Evolutionary conservation across 2,888 invertebrate species (phyloP).

Genomic region (Glaucopsyche alexis): DNA sequence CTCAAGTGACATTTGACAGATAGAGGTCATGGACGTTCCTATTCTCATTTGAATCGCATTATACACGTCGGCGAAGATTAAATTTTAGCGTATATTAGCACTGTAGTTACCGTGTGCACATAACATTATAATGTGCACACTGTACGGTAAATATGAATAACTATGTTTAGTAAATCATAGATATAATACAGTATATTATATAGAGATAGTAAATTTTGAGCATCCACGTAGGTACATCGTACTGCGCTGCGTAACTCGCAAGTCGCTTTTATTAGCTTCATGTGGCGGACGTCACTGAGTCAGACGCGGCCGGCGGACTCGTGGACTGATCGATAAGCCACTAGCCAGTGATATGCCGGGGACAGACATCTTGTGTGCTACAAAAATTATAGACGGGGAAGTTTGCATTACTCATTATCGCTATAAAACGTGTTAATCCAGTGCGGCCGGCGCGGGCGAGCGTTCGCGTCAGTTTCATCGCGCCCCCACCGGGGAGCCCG

Average conservation of each 20-base stretch:
- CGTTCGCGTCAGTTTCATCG: conserved; percentile 46
- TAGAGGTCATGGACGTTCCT: no score
- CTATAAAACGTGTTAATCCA: conserved; percentile 61
- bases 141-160: neutral
- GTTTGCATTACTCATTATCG: conserved; percentile 69
- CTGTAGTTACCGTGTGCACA: neutral
- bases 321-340: conserved; percentile 5
- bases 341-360: neutral
- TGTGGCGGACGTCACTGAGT: neutral
- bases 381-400: conserved; percentile 52
- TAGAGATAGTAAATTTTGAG: conserved; percentile 18
- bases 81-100: neutral
- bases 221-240: neutral
- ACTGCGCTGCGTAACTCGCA: no score
- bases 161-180: conserved; percentile 15
- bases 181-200: no score
- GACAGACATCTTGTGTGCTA: conserved; percentile 10
- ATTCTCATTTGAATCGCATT: no score
- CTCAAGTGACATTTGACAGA: no score
- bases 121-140: neutral
- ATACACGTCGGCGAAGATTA: conserved; percentile 1
- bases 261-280: neutral
- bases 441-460: conserved; percentile 49
- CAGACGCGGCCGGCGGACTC: neutral
- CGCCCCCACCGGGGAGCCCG: conserved; percentile 45